Conservation (phyloP, 1,140 invertebrate species). For the Heliconius melpomene region DNA sequence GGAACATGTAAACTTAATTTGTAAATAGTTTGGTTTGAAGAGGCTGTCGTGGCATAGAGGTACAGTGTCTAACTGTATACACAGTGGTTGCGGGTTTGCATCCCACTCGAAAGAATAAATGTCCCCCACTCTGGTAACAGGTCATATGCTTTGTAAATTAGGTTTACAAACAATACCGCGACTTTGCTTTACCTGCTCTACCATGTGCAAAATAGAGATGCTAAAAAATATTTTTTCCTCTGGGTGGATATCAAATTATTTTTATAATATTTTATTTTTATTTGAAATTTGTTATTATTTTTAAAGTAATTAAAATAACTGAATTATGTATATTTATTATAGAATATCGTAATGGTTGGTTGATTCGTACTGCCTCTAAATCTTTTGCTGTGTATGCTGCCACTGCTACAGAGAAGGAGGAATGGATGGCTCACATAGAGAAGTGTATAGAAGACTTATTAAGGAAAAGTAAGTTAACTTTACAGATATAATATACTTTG, state of each 20-base stretch:
- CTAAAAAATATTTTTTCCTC: too few relatives aligned
- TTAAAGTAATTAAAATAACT: background rate
- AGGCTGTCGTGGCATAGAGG: background rate
- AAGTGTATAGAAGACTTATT: conserved; percentile 98
- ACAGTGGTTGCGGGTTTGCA: too few relatives aligned
- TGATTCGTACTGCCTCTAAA: conserved; percentile 98
- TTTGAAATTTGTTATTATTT: background rate
- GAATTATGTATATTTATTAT: conserved; percentile 54
- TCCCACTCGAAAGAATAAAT: too few relatives aligned
- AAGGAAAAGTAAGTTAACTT: conserved; percentile 88
- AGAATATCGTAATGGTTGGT: conserved; percentile 98
- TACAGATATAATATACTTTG: too few relatives aligned
- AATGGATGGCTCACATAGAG: conserved; percentile 99
- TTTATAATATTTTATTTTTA: too few relatives aligned
- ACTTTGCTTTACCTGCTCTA: too few relatives aligned
- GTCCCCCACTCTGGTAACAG: too few relatives aligned
- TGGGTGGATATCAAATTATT: too few relatives aligned
- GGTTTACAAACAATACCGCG: too few relatives aligned
- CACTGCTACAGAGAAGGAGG: conserved; percentile 97
- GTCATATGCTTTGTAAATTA: too few relatives aligned
- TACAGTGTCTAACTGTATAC: background rate
- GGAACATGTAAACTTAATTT: background rate
- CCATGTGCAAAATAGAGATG: too few relatives aligned
- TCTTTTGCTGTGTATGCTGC: conserved; percentile 99
- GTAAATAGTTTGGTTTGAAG: background rate